A percentile compares a stretch with the other conserved stretches of the same genome.
Conservation (phyloP, 2,888 invertebrate species). For the Cataglyphis albicans region DNA sequence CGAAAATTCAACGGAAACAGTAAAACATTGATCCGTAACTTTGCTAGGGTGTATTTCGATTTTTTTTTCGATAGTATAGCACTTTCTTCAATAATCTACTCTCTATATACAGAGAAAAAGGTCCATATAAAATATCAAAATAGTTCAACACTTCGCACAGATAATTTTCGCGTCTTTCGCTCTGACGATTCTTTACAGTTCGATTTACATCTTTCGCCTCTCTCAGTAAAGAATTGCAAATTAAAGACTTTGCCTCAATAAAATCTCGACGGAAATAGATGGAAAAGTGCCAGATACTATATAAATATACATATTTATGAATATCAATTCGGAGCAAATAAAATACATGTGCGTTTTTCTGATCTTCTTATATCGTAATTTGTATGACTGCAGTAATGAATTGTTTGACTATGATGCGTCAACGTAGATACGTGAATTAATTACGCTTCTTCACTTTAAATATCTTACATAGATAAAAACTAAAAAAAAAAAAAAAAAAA, state of each 20-base stretch:
- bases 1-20: conserved; percentile 52
- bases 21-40: conserved; percentile 58
- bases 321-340: not conserved
- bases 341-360: not conserved
- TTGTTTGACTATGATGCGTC: not conserved
- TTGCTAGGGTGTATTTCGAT: conserved; percentile 61
- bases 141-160: conserved; percentile 72
- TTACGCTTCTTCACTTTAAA: not conserved
- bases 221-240: conserved; percentile 47
- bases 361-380: not conserved
- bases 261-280: conserved; percentile 48
- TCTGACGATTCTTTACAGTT: conserved; percentile 63
- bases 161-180: conserved; percentile 66
- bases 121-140: conserved; percentile 77
- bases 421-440: not conserved
- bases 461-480: not conserved
- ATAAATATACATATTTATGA: not conserved
- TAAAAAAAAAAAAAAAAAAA: not conserved
- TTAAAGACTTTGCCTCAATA: conserved; percentile 53
- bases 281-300: conserved; percentile 69
- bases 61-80: conserved; percentile 71
- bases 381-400: not conserved
- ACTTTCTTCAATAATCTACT: conserved; percentile 77
- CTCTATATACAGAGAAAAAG: conserved; percentile 74
- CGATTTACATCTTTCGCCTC: conserved; percentile 56